Conservation (phyloP, 2,113 vertebrate genomes). For the Cottus gobio region DNA sequence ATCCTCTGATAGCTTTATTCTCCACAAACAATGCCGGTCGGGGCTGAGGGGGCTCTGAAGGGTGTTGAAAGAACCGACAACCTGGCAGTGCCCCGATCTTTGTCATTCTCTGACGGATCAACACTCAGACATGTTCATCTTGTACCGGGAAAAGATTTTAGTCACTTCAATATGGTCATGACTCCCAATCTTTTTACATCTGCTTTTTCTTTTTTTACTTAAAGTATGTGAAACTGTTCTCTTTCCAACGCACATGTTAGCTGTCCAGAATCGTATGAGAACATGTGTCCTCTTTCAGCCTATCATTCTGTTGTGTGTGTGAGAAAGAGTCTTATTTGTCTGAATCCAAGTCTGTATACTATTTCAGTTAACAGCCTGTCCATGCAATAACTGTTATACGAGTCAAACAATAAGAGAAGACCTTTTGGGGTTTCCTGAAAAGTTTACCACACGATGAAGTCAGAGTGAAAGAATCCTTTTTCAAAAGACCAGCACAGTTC, state of each 20-base stretch:
- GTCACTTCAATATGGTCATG: conserved; percentile 4
- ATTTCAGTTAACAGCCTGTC: conserved; percentile 17
- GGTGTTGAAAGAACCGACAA: conserved; percentile 63
- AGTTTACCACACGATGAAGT: conserved; percentile 64
- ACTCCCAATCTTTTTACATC: conserved; percentile 9
- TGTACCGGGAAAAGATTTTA: conserved; percentile 37
- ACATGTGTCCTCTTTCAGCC: background rate
- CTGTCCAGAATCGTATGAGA: background rate
- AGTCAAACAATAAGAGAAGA: conserved; percentile 48
- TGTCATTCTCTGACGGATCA: conserved; percentile 48
- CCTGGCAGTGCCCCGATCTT: conserved; percentile 45
- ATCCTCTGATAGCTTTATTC: conserved; percentile 90
- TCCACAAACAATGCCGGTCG: conserved; percentile 85
- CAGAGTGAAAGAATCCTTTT: conserved; percentile 61
- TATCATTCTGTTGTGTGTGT: conserved; percentile 5
- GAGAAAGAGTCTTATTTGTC: conserved; percentile 1
- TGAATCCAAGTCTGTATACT: conserved; percentile 16
- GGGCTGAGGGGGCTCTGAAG: conserved; percentile 64
- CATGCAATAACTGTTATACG: conserved; percentile 5
- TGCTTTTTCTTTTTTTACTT: background rate
- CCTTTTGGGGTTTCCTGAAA: conserved; percentile 64
- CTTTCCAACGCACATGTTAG: background rate
- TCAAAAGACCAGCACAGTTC: conserved; percentile 53
- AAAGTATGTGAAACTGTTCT: background rate
- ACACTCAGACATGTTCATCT: conserved; percentile 42